Base-by-base conservation (phyloP, 1,140 invertebrate genomes). In the Leptinotarsa defecta region DNA sequence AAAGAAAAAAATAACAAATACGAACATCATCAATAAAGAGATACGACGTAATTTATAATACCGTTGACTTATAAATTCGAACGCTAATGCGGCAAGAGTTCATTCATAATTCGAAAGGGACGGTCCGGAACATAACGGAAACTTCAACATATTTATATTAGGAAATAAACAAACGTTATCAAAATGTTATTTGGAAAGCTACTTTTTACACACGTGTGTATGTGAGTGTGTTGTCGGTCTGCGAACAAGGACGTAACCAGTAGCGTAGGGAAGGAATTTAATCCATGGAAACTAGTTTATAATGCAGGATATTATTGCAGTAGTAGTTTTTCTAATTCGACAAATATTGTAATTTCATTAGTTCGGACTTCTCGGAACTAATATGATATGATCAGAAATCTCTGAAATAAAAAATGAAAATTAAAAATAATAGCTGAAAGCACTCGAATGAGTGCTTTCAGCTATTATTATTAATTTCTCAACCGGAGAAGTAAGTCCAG, bases 81-180 rank as follows among this genome's bases (percentile, higher is more conserved):
- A 68, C 24, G 24, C 27, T 68, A 34, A 68, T 43, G 43, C 19
- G 65, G 52, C 15, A 19, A 57, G 52, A 27, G 65, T 27, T 27
- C 65, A 68, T 68, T 68, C 65, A 68, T 68, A 43, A 68, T 68
- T 68, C 65, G 65, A 43, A 68, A 68, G 65, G 15, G 65, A 68
- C 43, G 17, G 65, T 43, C 24, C 52, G n/a, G 52, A 57, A 57
- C 24, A 24, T 68, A 68, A 68, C 65, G 65, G 65, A 68, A 34
- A 24, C 15, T 24, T 65, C 11, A 65, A 65, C 64, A 65, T 65
- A 24, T 27, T 43, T 24, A 68, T 43, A 27, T 34, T 68, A 68
- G 65, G 27, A 68, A 68, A 24, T 27, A 68, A 68, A 24, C 24
- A 68, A 24, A 43, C 24, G 65, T 34, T 27, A 27, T 68, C 19